These are phyloP conservation scores for Pachycephala philippinensis DNA, from an alignment of 2,113 vertebrate species.

Conservation along the genomic window DNA sequence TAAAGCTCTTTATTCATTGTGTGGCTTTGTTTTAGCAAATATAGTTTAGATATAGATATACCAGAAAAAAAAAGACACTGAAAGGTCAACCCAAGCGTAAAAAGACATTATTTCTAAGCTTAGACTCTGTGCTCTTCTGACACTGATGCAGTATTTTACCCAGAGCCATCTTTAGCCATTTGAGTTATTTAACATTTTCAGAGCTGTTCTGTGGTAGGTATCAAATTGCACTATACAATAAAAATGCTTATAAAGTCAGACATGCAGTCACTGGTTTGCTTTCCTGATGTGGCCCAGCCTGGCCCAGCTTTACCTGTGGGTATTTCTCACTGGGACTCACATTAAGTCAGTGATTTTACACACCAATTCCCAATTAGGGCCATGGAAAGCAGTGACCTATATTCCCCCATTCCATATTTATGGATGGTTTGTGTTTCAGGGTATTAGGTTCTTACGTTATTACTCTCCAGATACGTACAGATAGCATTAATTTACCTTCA, in stretches of 20 bases:
- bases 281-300: background rate
- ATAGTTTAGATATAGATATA: background rate
- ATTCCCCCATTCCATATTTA: background rate
- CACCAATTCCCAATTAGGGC: background rate
- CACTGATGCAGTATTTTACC: background rate
- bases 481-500: background rate
- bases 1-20: background rate
- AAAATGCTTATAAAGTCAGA: background rate
- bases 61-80: background rate
- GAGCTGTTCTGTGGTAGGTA: background rate
- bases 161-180: background rate
- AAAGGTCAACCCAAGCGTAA: background rate
- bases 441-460: background rate
- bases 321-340: background rate
- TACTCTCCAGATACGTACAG: background rate
- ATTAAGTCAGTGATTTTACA: background rate
- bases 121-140: background rate
- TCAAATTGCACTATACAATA: background rate
- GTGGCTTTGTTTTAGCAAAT: background rate
- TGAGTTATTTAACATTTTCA: background rate
- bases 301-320: background rate
- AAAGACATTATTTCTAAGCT: background rate
- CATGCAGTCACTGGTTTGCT: background rate
- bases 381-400: slow-evolving; percentile 12
- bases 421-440: background rate